Evolutionary conservation across 2,888 invertebrate species (phyloP).

Genomic region (Mythimna vitellina): DNA sequence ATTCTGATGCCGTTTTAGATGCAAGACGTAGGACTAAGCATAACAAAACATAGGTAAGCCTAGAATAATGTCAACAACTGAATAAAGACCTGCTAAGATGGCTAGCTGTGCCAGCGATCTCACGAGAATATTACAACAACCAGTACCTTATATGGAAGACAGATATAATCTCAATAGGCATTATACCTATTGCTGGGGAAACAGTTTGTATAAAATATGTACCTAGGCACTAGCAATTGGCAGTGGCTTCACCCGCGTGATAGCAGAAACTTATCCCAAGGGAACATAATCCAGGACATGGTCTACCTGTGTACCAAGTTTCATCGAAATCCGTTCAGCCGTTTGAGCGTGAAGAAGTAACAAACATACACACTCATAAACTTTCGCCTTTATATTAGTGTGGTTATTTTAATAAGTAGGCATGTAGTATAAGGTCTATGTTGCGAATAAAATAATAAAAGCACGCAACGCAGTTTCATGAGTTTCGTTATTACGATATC

Average conservation of each 20-base stretch:
- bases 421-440: not conserved
- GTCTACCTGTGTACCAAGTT: no score
- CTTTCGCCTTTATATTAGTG: no score
- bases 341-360: no score
- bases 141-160: slow-evolving; percentile 13
- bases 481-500: slow-evolving; percentile 27
- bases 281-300: no score
- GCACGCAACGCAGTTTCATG: slow-evolving; percentile 21
- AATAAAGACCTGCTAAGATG: not conserved
- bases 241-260: no score
- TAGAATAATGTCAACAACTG: not conserved
- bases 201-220: slow-evolving; percentile 14
- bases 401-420: not conserved
- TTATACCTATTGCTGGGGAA: slow-evolving; percentile 6
- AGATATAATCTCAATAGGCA: slow-evolving; percentile 29
- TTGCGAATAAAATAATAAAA: slow-evolving; percentile 11
- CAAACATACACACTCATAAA: no score
- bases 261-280: no score
- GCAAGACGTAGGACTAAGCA: no score
- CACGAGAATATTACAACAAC: not conserved
- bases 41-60: not conserved
- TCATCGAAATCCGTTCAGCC: no score
- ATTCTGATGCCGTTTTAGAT: no score
- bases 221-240: not conserved
- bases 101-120: not conserved